These are phyloP conservation scores for Lineus longissimus DNA, from an alignment of 1,140 invertebrate genomes.

Conservation along the genomic window DNA sequence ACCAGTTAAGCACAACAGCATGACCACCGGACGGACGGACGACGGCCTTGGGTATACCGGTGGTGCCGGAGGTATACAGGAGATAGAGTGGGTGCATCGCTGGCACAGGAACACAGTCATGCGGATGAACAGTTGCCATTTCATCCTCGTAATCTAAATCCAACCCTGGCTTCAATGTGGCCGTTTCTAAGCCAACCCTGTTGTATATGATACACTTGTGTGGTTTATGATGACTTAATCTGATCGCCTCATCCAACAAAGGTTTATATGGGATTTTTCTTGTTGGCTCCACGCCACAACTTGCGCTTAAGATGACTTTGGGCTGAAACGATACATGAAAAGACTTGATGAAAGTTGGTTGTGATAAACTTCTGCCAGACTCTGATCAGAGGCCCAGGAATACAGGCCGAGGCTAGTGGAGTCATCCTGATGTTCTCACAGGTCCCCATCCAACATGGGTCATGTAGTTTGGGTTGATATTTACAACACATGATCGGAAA, in stretches of 20 bases:
- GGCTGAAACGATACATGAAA: conserved; percentile 54
- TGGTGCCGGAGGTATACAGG: conserved; percentile 89
- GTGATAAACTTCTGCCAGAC: no score
- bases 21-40: conserved; percentile 82
- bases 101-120: conserved; percentile 78
- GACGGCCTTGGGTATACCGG: conserved; percentile 61
- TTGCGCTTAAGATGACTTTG: conserved; percentile 82
- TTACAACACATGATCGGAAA: no score
- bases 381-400: background rate
- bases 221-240: conserved; percentile 65
- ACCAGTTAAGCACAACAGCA: conserved; percentile 77
- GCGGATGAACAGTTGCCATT: conserved; percentile 61
- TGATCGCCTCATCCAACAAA: conserved; percentile 80
- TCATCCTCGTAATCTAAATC: conserved; percentile 78
- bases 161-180: conserved; percentile 57
- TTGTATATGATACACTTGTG: conserved; percentile 72
- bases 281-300: conserved; percentile 82
- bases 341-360: background rate
- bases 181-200: conserved; percentile 40
- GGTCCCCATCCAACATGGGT: no score
- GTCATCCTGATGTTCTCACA: no score
- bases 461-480: no score
- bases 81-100: conserved; percentile 88
- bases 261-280: conserved; percentile 81
- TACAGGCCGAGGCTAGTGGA: no score